Conservation (phyloP, 2,888 invertebrate genomes). For the Drosophila maculinotata region DNA sequence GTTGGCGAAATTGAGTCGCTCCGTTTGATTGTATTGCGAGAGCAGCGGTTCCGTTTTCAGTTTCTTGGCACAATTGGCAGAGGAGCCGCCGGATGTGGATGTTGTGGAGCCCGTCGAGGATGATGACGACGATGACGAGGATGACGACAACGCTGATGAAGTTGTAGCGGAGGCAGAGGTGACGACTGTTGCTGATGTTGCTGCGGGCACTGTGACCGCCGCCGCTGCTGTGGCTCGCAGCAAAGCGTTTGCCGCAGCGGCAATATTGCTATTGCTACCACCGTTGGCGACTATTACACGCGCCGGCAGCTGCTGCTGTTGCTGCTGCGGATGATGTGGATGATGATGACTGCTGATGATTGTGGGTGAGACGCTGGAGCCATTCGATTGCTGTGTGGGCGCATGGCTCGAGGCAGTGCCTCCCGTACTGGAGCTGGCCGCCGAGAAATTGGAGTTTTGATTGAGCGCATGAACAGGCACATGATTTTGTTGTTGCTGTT, state of each 20-base stretch:
- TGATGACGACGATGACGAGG: constrained; percentile 50
- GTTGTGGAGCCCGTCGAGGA: constrained; percentile 55
- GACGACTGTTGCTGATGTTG: constrained; percentile 5
- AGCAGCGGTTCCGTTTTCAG: constrained; percentile 82
- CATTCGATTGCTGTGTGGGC: constrained; percentile 82
- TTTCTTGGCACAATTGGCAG: constrained; percentile 79
- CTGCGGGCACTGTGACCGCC: constrained; percentile 7
- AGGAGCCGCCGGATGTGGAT: constrained; percentile 51
- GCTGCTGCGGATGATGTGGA: not conserved
- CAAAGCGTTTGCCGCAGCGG: constrained; percentile 72
- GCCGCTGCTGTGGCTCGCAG: constrained; percentile 63
- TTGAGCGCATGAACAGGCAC: constrained; percentile 81
- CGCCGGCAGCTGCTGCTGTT: constrained; percentile 27
- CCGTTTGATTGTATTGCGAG: constrained; percentile 82
- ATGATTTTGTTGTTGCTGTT: constrained; percentile 54
- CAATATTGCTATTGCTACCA: constrained; percentile 64
- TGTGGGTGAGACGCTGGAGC: constrained; percentile 82
- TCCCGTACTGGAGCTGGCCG: constrained; percentile 82
- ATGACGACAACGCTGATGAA: constrained; percentile 52
- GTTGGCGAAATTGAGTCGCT: constrained; percentile 82
- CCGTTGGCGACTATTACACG: constrained; percentile 19
- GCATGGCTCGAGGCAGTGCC: constrained; percentile 83
- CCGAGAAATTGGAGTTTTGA: constrained; percentile 82
- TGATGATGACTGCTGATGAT: constrained; percentile 53
- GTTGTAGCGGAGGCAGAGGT: constrained; percentile 2